Conservation (phyloP, 2,797 vertebrate species). For the Lateolabrax maculatus region DNA sequence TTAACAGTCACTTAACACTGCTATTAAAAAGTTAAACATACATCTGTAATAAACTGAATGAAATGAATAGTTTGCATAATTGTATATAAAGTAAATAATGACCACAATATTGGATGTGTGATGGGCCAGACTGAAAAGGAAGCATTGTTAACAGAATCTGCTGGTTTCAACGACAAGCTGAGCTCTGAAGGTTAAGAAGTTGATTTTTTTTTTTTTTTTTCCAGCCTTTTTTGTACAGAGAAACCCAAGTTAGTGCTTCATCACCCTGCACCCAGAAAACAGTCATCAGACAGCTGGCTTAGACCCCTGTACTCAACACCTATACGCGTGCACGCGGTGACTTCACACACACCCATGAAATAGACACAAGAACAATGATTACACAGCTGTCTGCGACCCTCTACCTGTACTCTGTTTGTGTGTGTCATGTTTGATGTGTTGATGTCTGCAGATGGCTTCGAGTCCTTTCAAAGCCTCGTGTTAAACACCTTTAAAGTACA, state of each 20-base stretch:
- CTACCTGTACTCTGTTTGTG: conserved; percentile 56
- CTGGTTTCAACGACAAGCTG: not conserved
- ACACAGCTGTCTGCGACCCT: conserved; percentile 50
- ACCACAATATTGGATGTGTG: not conserved
- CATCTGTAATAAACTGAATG: not conserved
- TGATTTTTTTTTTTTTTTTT: not conserved
- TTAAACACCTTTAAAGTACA: conserved; percentile 67
- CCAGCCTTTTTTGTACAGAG: conserved; percentile 16
- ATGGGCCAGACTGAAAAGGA: no score
- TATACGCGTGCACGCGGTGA: conserved; percentile 10
- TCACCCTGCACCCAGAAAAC: conserved; percentile 21
- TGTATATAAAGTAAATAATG: not conserved
- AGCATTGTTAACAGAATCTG: not conserved
- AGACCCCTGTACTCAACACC: conserved; percentile 5
- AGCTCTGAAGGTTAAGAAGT: not conserved
- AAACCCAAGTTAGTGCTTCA: conserved; percentile 32
- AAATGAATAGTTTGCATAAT: not conserved
- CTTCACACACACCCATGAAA: conserved; percentile 15
- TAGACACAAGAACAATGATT: conserved; percentile 44
- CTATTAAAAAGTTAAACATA: not conserved
- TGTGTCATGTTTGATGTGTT: conserved; percentile 69
- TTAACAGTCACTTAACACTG: not conserved
- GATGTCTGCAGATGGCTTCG: conserved; percentile 51
- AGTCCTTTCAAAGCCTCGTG: conserved; percentile 51
- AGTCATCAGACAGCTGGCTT: conserved; percentile 55